Conservation (phyloP, 2,797 vertebrate species). For the Platyrinchus mystaceus region DNA sequence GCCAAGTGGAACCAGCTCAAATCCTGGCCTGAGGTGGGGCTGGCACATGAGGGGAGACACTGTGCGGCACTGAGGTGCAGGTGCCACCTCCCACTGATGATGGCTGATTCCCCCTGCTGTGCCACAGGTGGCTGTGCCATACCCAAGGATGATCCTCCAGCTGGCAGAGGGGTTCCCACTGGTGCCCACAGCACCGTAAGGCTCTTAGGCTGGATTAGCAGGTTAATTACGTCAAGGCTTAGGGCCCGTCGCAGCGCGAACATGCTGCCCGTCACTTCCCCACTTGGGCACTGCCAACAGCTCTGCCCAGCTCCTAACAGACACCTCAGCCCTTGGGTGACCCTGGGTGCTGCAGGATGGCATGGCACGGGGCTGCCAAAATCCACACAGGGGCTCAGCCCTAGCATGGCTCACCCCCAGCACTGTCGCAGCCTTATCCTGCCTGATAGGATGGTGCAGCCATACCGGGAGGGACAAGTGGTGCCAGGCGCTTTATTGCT, state of each 20-base stretch:
- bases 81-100: not conserved
- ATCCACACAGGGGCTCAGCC: not conserved
- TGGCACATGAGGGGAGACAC: not conserved
- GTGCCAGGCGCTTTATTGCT: not conserved
- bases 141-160: not conserved
- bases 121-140: not conserved
- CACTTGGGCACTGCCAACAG: not conserved
- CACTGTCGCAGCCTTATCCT: not conserved
- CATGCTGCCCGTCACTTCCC: not conserved
- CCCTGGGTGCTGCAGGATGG: not conserved
- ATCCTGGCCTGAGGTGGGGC: not conserved
- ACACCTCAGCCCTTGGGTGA: not conserved
- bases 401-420: not conserved
- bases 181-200: not conserved
- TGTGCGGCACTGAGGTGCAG: too few species aligned
- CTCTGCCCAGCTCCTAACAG: not conserved
- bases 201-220: constrained; percentile 58
- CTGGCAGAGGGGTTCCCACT: not conserved
- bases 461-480: rapidly evolving
- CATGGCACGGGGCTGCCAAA: not conserved
- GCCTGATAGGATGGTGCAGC: not conserved
- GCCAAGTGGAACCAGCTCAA: not conserved
- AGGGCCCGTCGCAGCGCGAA: rapidly evolving
- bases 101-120: not conserved
- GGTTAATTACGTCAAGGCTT: constrained; percentile 52